Evolutionary conservation across 2,888 invertebrate genomes (phyloP).

Genomic region (Aspidapion aeneum): DNA sequence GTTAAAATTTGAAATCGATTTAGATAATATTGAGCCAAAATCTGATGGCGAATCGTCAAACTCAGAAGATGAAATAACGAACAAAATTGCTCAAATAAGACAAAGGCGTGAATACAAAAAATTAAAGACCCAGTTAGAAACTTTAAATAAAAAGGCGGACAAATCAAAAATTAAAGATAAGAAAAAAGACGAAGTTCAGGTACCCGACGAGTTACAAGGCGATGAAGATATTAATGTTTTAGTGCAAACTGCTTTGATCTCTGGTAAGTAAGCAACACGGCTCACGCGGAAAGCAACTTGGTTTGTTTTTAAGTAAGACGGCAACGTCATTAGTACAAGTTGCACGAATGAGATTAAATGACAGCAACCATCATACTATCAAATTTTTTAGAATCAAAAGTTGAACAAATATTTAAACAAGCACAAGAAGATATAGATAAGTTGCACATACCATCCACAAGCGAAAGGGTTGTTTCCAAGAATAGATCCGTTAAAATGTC

Average conservation of each 20-base stretch:
- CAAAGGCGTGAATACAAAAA: constrained; percentile 21
- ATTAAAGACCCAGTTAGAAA: constrained; percentile 13
- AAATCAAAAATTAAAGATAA: constrained; percentile 10
- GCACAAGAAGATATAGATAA: constrained; percentile 30
- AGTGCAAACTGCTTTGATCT: constrained; percentile 32
- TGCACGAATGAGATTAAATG: no score
- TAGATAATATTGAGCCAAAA: constrained; percentile 15
- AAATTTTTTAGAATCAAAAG: constrained; percentile 25
- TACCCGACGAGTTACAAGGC: constrained; percentile 26
- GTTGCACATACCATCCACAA: constrained; percentile 14
- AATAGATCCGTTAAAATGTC: no score
- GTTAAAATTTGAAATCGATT: not conserved
- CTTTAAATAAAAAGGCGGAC: constrained; percentile 6
- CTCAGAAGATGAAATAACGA: not conserved
- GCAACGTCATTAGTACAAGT: no score
- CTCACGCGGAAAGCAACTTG: no score
- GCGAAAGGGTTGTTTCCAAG: constrained; percentile 18
- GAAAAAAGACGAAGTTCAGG: constrained; percentile 3
- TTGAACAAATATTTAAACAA: constrained; percentile 37
- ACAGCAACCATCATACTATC: no score
- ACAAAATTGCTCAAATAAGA: constrained; percentile 1
- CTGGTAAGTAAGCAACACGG: no score
- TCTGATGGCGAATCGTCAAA: constrained; percentile 16
- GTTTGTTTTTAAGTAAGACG: no score
- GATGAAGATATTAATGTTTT: constrained; percentile 39